Evolutionary conservation across 2,888 invertebrate species (phyloP).

Genomic region (Tipula helvola): DNA sequence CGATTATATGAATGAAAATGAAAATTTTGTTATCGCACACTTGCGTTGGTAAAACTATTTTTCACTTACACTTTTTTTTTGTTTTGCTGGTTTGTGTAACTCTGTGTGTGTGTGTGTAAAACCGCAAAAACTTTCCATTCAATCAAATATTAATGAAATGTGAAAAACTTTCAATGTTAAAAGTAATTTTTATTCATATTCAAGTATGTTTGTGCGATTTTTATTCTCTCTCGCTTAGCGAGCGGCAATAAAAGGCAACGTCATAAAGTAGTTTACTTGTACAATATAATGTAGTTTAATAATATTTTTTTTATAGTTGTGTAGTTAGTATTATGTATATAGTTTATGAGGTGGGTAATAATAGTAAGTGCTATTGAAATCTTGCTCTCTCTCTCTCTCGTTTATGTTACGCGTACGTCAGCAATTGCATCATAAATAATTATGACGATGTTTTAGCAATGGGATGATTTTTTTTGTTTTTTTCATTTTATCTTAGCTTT

Average conservation of each 20-base stretch:
- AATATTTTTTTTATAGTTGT: not conserved
- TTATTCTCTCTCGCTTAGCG: not conserved
- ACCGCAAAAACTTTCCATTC: not conserved
- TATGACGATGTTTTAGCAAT: not conserved
- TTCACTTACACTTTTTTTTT: not conserved
- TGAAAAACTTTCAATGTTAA: not conserved
- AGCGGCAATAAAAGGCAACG: not conserved
- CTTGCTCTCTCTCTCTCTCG: not conserved
- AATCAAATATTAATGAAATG: not conserved
- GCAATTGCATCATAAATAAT: not conserved
- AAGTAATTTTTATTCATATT: not conserved
- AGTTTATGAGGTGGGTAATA: not conserved
- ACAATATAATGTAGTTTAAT: not conserved
- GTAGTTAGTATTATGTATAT: not conserved
- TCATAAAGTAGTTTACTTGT: not conserved
- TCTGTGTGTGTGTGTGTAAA: not conserved
- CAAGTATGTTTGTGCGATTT: not conserved
- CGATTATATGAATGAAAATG: not conserved
- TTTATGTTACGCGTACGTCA: not conserved
- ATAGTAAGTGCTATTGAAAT: not conserved
- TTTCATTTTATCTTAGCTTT: not conserved
- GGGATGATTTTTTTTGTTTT: not conserved
- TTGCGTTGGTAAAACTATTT: not conserved
- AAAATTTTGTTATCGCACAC: not conserved
- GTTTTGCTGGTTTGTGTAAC: too few species aligned